Conservation (phyloP, 1,140 invertebrate species). For the Anagrus nilaparvatae region DNA sequence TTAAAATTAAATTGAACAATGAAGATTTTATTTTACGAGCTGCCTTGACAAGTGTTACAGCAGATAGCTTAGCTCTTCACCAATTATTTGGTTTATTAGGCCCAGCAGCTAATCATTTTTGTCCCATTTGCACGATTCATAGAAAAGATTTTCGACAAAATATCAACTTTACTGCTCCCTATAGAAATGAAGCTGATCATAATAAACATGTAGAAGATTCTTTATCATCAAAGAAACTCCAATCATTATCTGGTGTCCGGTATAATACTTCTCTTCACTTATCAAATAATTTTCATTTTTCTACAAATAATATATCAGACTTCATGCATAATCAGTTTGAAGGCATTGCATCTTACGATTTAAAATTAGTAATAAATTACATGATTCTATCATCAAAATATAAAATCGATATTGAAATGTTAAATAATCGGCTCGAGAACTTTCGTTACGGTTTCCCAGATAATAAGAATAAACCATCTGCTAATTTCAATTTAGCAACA, state of each 20-base stretch:
- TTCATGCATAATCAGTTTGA: conserved; percentile 2
- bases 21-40: conserved; percentile 16
- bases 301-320: not conserved
- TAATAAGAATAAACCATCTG: conserved; percentile 1
- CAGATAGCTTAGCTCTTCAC: conserved; percentile 21
- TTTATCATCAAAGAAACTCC: not conserved
- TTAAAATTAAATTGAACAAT: conserved; percentile 4
- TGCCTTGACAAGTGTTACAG: conserved; percentile 12
- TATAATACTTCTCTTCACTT: not conserved
- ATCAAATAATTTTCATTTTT: not conserved
- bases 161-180: not conserved
- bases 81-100: conserved; percentile 17
- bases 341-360: not conserved
- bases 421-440: not conserved
- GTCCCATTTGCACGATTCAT: conserved; percentile 17
- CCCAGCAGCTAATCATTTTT: conserved; percentile 20
- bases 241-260: not conserved
- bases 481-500: not conserved
- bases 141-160: conserved; percentile 16
- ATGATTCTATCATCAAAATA: not conserved
- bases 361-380: not conserved
- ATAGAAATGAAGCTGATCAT: not conserved
- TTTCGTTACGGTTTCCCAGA: not conserved
- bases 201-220: not conserved
- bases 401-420: not conserved